Evolutionary conservation across 2,797 vertebrate genomes (phyloP), one percentile per base, ranked within the genome.

Genomic region (Bufotes viridis): DNA sequence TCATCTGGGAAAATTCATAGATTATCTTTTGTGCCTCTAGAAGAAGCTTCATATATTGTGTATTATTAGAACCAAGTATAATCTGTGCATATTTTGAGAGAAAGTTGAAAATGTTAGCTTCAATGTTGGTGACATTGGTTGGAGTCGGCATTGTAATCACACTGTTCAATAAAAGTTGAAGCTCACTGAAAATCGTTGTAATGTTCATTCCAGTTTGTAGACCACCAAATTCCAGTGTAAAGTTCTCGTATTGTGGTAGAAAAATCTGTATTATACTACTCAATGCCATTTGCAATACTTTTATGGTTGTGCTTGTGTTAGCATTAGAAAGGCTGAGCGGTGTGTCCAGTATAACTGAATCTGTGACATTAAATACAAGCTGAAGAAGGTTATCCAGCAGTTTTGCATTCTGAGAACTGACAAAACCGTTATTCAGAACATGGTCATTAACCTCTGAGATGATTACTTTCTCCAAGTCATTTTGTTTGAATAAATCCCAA

Each of bases 401-500:
- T 13, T 20, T 29, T 42, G 72, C 42, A 58, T 70, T 42, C 22
- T 74, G 60, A 60, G 88, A 87, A n/a, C 7, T 58, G 7, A 1
- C 18, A 20, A 49, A 60, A 69, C 58, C 34, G 29, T 53, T 76
- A 13, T 82, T 49, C 29, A 70, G 9, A 18, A 67, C 42, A 12
- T 70, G 42, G 13, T 79, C 49, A 18, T 26, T 55, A n/a, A 87
- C 13, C 53, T n/a, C 15, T 20, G 61, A 74, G 20, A n/a, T 76
- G n/a, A 84, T 87, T 15, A 82, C 9, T 49, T 24, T 53, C 42
- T 89, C 61, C 57, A 85, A 42, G 34, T 81, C 75, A 84, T 58
- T 87, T 79, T 89, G 11, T 74, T 58, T 87, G 57, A 89, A 87
- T 2, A 20, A 79, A 63, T 83, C 17, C 88, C 88, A 89, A 17